Conservation (phyloP, 2,113 vertebrate species). For the Cyanoramphus novaezelandiae region DNA sequence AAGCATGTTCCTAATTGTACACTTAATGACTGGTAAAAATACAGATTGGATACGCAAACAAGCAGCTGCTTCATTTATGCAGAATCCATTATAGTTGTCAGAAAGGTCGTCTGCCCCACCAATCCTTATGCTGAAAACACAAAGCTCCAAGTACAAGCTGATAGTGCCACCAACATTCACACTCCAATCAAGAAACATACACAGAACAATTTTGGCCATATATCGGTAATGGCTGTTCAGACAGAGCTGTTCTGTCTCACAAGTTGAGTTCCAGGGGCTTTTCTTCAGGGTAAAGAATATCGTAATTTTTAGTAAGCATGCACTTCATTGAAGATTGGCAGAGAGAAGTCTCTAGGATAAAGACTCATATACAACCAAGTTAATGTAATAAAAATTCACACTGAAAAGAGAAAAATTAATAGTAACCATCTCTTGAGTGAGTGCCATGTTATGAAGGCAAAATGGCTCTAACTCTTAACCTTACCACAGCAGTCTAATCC, state of each 20-base stretch:
- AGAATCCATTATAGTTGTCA: conserved; percentile 43
- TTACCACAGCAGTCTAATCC: neutral
- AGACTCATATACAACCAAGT: neutral
- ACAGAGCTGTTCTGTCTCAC: conserved; percentile 17
- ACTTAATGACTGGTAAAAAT: neutral
- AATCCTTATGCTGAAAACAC: conserved; percentile 18
- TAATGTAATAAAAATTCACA: neutral
- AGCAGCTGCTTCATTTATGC: conserved; percentile 41
- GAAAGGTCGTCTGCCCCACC: neutral
- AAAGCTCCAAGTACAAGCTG: neutral
- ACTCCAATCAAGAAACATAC: neutral
- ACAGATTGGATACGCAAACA: conserved; percentile 39
- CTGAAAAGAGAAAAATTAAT: neutral
- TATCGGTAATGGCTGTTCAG: conserved; percentile 37
- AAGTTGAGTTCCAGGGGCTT: neutral
- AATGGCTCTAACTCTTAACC: neutral
- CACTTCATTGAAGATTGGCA: neutral
- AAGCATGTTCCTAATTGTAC: neutral
- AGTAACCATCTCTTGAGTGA: neutral
- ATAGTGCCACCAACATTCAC: neutral
- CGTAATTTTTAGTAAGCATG: neutral
- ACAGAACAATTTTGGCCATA: neutral
- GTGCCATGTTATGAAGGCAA: neutral
- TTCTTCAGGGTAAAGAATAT: neutral
- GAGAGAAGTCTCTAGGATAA: conserved; percentile 5